phyloP scores from a whole-genome alignment of 23 tunicate genomes.

The Halocynthia roretzi region DNA sequence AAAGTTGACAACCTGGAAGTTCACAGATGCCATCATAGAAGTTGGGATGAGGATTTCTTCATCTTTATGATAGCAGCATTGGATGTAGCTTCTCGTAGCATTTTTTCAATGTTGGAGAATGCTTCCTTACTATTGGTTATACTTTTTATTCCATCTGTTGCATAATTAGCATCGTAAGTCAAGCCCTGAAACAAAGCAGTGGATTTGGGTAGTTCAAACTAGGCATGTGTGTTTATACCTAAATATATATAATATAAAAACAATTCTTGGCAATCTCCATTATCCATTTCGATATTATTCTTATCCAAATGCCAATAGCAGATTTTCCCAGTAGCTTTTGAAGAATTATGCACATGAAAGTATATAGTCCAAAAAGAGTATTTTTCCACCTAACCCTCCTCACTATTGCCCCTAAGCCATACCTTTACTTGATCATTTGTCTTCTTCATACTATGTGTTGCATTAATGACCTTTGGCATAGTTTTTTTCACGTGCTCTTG shows the following conservation, averaged over 20 bases:
- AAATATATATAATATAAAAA: too few species aligned
- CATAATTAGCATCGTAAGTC: constrained; percentile 39
- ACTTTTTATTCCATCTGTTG: constrained; percentile 29
- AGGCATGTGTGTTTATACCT: too few species aligned
- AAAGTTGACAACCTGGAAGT: background rate
- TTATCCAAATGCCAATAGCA: too few species aligned
- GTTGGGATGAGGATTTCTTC: constrained; percentile 30
- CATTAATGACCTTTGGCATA: constrained; percentile 49
- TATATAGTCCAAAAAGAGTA: too few species aligned
- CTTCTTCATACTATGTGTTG: constrained; percentile 5
- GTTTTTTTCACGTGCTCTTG: constrained; percentile 84
- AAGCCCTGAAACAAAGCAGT: constrained; percentile 14
- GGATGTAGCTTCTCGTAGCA: constrained; percentile 33
- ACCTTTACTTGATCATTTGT: constrained; percentile 29
- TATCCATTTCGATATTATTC: too few species aligned
- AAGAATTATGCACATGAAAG: too few species aligned
- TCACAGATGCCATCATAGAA: background rate
- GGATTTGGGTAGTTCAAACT: too few species aligned
- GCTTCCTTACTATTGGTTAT: constrained; percentile 23
- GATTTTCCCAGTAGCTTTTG: too few species aligned
- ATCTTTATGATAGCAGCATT: constrained; percentile 66
- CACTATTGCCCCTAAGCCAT: background rate
- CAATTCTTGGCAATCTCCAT: too few species aligned
- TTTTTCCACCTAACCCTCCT: too few species aligned
- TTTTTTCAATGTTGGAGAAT: constrained; percentile 50